Percentiles rank a stretch among this genome's conserved stretches.
These are phyloP conservation scores for Neocrepidodera transversa DNA, from an alignment of 2,888 invertebrate species.

Conservation along the genomic window DNA sequence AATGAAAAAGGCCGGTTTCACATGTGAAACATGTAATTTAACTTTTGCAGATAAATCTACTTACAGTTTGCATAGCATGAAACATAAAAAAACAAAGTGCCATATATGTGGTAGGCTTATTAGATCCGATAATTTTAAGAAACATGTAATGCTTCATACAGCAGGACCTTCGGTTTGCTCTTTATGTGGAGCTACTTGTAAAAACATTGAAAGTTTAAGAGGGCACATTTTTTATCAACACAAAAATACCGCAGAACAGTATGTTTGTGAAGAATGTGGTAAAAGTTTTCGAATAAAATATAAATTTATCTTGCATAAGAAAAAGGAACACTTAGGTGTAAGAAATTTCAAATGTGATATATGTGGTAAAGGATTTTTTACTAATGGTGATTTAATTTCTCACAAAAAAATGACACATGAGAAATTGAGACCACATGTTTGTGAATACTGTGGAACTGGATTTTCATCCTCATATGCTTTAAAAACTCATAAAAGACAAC, in stretches of 20 bases:
- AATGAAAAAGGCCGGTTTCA: constrained; percentile 12
- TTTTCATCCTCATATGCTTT: constrained; percentile 47
- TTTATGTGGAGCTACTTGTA: constrained; percentile 51
- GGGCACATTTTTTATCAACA: constrained; percentile 54
- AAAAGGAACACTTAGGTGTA: constrained; percentile 50
- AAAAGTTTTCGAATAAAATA: constrained; percentile 49
- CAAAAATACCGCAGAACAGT: constrained; percentile 45
- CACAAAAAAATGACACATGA: constrained; percentile 47
- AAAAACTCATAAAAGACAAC: constrained; percentile 47
- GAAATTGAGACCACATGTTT: constrained; percentile 45
- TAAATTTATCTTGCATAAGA: constrained; percentile 49
- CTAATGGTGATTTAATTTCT: constrained; percentile 41
- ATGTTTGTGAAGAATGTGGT: constrained; percentile 52
- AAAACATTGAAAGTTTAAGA: constrained; percentile 52
- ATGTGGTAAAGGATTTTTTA: constrained; percentile 47
- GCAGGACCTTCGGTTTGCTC: constrained; percentile 48
- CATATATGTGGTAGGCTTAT: constrained; percentile 45
- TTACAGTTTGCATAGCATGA: constrained; percentile 39
- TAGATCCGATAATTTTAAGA: constrained; percentile 46
- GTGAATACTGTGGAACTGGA: constrained; percentile 45
- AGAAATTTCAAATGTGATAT: constrained; percentile 47
- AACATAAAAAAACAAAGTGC: constrained; percentile 49
- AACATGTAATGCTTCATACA: constrained; percentile 47
- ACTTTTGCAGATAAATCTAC: constrained; percentile 21
- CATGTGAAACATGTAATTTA: constrained; percentile 31